Conservation (phyloP, 2,113 vertebrate species). For the Syngnathoides biaculeatus region DNA sequence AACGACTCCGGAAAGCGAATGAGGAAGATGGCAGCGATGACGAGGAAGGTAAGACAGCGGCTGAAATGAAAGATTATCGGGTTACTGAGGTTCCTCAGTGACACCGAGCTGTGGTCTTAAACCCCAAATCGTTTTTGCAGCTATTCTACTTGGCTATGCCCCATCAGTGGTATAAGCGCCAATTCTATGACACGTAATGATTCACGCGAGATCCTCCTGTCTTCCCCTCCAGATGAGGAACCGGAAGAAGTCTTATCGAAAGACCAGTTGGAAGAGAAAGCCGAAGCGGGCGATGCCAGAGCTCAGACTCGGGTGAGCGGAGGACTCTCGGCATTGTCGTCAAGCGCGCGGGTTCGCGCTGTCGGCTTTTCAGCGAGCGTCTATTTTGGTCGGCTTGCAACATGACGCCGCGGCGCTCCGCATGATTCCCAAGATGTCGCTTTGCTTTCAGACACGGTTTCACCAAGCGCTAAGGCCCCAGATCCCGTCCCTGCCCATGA, state of each 20-base stretch:
- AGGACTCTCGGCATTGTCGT: constrained; percentile 44
- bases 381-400: constrained; percentile 59
- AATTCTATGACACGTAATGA: neutral
- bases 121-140: neutral
- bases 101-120: neutral
- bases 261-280: constrained; percentile 83
- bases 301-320: constrained; percentile 84
- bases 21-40: constrained; percentile 49
- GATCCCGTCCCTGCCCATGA: too few species aligned
- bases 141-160: neutral
- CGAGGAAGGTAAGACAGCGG: constrained; percentile 56
- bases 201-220: neutral
- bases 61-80: constrained; percentile 3
- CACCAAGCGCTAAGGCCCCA: neutral
- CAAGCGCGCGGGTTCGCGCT: constrained; percentile 26
- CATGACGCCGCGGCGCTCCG: constrained; percentile 40
- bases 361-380: constrained; percentile 25
- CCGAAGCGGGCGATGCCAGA: constrained; percentile 83
- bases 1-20: constrained; percentile 63
- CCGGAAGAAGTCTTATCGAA: constrained; percentile 72
- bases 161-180: neutral
- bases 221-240: constrained; percentile 64
- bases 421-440: constrained; percentile 19
- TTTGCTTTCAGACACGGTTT: constrained; percentile 12
- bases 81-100: neutral